Conservation (phyloP, 2,888 invertebrate species). For the Punctoribates punctum region DNA sequence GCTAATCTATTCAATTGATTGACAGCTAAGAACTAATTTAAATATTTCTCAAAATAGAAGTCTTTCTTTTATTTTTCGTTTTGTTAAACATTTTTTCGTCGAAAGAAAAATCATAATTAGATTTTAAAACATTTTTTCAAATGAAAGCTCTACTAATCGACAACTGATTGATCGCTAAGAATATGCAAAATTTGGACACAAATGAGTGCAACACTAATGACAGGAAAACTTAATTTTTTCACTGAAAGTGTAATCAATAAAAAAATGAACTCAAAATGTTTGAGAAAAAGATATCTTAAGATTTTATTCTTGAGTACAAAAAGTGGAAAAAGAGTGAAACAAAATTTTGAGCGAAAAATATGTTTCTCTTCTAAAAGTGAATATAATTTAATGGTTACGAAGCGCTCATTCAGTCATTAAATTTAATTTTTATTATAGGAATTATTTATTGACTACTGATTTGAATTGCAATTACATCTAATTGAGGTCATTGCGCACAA, state of each 20-base stretch:
- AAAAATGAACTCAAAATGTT: background rate
- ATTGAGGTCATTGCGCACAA: conserved; percentile 10
- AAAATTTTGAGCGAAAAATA: background rate
- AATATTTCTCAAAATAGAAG: conserved; percentile 6
- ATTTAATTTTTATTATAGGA: background rate
- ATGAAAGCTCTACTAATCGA: background rate
- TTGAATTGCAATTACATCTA: background rate
- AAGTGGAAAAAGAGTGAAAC: background rate
- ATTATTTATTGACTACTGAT: background rate
- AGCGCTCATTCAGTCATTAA: conserved; percentile 13
- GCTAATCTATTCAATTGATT: background rate
- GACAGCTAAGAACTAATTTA: background rate
- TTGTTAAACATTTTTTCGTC: background rate
- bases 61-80: no score
- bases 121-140: background rate
- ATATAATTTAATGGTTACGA: background rate
- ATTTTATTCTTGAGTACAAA: background rate
- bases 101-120: background rate
- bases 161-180: background rate
- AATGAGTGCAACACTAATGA: background rate
- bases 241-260: conserved; percentile 14
- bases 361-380: no score
- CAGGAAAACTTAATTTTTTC: background rate
- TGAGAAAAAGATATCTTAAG: background rate
- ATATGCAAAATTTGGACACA: background rate